Evolutionary conservation across 2,797 vertebrate species (phyloP).

Genomic region (Pogoniulus pusillus): DNA sequence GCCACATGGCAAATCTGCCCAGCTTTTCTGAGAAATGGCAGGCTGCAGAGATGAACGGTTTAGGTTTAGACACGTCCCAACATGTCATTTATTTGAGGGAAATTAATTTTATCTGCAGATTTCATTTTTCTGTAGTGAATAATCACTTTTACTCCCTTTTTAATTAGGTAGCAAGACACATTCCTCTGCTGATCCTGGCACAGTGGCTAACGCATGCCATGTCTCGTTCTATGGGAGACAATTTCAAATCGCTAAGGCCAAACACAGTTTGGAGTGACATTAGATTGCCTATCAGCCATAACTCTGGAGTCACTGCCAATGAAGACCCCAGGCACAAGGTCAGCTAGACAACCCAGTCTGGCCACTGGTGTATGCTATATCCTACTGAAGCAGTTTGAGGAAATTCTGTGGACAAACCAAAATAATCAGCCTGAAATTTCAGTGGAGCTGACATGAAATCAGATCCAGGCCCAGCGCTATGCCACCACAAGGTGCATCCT

Average conservation of each 20-base stretch:
- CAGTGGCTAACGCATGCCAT: neutral
- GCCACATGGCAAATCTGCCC: neutral
- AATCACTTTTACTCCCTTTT: constrained; percentile 50
- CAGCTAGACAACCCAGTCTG: neutral
- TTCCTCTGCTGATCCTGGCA: constrained; percentile 28
- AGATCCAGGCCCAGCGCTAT: neutral
- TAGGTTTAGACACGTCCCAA: constrained; percentile 40
- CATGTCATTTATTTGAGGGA: constrained; percentile 60
- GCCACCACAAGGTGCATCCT: neutral
- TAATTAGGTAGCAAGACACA: constrained; percentile 56
- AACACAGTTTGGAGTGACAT: neutral
- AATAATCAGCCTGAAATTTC: neutral
- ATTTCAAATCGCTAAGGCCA: neutral
- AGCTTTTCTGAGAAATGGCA: constrained; percentile 33
- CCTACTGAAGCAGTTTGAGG: neutral
- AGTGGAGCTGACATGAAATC: neutral
- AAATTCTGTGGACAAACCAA: neutral
- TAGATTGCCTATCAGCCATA: neutral
- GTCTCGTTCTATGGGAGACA: neutral
- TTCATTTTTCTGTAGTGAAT: constrained; percentile 56
- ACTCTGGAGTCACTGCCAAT: neutral
- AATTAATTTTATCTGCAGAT: constrained; percentile 62
- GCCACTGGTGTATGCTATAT: neutral
- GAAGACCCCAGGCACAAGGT: neutral
- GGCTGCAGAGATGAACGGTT: constrained; percentile 40